These are phyloP conservation scores for Darevskia mixta DNA, from an alignment of 2,797 vertebrate genomes.

Conservation along the genomic window DNA sequence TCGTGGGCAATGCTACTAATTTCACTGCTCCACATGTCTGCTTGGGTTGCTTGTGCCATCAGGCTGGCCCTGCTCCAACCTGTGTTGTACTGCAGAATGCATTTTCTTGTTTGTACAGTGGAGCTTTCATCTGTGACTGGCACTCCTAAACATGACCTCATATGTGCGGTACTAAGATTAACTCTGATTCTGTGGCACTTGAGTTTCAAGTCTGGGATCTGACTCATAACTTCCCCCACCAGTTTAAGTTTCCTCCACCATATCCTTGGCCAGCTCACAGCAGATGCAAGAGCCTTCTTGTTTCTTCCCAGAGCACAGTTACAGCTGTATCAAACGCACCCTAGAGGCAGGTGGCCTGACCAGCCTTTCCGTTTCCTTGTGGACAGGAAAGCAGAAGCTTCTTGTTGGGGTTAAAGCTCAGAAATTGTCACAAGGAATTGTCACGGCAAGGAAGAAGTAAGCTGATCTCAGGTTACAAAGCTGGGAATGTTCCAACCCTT, in stretches of 20 bases:
- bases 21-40: background rate
- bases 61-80: background rate
- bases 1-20: no score
- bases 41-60: background rate
- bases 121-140: no score
- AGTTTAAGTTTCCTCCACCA: background rate
- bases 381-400: background rate
- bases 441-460: background rate
- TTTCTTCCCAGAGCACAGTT: background rate
- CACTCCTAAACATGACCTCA: background rate
- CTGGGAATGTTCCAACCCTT: background rate
- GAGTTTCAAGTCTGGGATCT: background rate
- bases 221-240: slow-evolving; percentile 20
- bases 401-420: no score
- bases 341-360: background rate
- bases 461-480: background rate
- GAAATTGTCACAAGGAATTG: background rate
- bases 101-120: slow-evolving; percentile 2
- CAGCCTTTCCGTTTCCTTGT: background rate
- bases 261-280: background rate
- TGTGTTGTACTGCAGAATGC: background rate
- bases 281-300: background rate
- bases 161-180: background rate
- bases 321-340: background rate
- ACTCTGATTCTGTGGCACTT: background rate